These are phyloP conservation scores for Butastur rufipennis DNA, from an alignment of 2,113 vertebrate species.

Conservation along the genomic window DNA sequence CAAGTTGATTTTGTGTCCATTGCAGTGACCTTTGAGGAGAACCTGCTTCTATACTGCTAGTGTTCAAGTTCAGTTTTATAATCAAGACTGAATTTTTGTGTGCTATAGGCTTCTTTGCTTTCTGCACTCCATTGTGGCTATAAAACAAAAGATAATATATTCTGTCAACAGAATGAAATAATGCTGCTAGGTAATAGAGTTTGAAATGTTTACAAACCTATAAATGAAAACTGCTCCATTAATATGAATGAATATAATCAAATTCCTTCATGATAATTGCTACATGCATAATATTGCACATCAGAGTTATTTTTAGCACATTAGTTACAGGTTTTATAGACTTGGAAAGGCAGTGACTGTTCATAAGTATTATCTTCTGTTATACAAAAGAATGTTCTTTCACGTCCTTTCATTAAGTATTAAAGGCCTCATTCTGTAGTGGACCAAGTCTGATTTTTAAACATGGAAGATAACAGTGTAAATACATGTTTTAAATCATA, in stretches of 20 bases:
- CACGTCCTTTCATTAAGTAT: slow-evolving; percentile 7
- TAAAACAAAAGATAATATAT: slow-evolving; percentile 66
- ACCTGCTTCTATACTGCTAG: background rate
- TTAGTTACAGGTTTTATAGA: slow-evolving; percentile 55
- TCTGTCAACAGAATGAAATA: slow-evolving; percentile 67
- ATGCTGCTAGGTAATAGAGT: slow-evolving; percentile 64
- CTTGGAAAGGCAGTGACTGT: slow-evolving; percentile 7
- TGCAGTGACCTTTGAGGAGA: slow-evolving; percentile 24
- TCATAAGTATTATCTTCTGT: slow-evolving; percentile 37
- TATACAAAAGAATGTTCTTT: background rate
- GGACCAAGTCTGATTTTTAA: background rate
- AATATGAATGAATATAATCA: slow-evolving; percentile 70
- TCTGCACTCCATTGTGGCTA: background rate
- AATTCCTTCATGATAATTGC: slow-evolving; percentile 65
- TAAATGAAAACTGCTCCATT: slow-evolving; percentile 66
- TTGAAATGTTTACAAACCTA: slow-evolving; percentile 74
- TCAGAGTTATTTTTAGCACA: slow-evolving; percentile 58
- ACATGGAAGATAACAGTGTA: background rate
- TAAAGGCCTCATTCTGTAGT: background rate
- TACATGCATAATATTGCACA: slow-evolving; percentile 47
- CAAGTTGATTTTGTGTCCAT: slow-evolving; percentile 21
- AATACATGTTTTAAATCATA: background rate
- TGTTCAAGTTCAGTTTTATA: slow-evolving; percentile 10
- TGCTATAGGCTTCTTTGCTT: slow-evolving; percentile 2
- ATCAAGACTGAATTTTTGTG: slow-evolving; percentile 9